Evolutionary conservation across 2,888 invertebrate species (phyloP), one percentile per base, ranked within the genome.

Genomic region (Piscicola geometra): DNA sequence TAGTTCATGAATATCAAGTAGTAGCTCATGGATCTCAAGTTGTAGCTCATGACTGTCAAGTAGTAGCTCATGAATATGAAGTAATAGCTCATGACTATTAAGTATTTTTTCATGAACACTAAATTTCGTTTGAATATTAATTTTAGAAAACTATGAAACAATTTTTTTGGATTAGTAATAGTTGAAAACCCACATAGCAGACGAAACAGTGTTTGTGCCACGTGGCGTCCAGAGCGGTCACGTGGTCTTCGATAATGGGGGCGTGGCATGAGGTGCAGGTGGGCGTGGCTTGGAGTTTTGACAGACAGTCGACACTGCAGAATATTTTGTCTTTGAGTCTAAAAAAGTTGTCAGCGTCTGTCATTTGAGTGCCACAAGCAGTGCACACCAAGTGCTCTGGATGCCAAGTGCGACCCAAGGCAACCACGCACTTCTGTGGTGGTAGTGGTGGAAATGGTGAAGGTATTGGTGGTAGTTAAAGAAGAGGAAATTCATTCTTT

Each of bases 201-300:
- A 96, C 94, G 88, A 98, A 98, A 87, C 98, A 98, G 85, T 96
- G 93, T 15, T 96, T 88, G 83, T 98, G 98, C 97, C 98, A 98
- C 86, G 97, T 96, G 80, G 93, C 91, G 87, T 94, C 94, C 81
- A 98, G 89, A 73, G 97, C 98, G 47, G 95, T 94, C 86, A 98
- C 96, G 86, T 96, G 98, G 87, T 96, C 97, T 87, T 95, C 94
- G 91, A 94, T 94, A 83, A 98, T 98, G 80, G 97, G 93, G 75
- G 93, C 90, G 83, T 90, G 91, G 88, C 98, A 98, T 60, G 95
- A 96, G 73, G 93, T 94, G 87, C 98, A 98, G 85, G 96, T 95
- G 1, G 97, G 96, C 9, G 97, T 98, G 60, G 60, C n/a, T 25
- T 9, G 60, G 25, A 56, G 60, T 9, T 21, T 56, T 56, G 60